Evolutionary conservation across 2,113 vertebrate species (phyloP).

Genomic region (Sturnira hondurensis): DNA sequence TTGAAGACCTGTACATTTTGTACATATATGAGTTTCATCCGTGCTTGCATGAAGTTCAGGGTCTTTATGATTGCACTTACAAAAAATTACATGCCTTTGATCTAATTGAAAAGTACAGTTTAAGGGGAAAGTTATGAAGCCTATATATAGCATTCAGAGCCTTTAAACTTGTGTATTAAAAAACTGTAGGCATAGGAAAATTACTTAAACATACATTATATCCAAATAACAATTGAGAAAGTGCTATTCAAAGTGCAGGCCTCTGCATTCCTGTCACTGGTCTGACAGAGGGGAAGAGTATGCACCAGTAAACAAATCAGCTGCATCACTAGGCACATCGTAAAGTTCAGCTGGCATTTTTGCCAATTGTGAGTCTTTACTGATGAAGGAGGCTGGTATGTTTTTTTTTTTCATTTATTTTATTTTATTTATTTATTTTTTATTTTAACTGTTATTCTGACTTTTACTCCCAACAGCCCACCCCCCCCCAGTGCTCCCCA

Average conservation of each 20-base stretch:
- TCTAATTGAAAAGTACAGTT: conserved; percentile 4
- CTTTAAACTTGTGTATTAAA: conserved; percentile 9
- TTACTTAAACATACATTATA: neutral
- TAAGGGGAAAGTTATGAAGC: neutral
- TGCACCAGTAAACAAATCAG: neutral
- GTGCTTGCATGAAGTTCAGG: neutral
- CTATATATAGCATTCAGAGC: neutral
- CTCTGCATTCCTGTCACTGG: neutral
- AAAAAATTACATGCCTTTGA: neutral
- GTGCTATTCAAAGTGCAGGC: neutral
- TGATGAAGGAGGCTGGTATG: neutral
- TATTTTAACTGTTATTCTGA: too few species aligned
- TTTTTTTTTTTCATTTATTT: too few species aligned
- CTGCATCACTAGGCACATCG: neutral
- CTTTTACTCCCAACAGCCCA: too few species aligned
- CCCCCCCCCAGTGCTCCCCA: too few species aligned
- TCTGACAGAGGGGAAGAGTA: neutral
- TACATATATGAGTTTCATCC: neutral
- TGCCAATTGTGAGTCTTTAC: neutral
- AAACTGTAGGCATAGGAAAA: neutral
- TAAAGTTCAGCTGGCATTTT: neutral
- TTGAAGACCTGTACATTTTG: neutral
- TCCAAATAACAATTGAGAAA: neutral
- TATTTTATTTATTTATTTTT: too few species aligned
- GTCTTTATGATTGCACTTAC: neutral